A percentile compares a stretch with the other conserved stretches of the same genome.
phyloP scores from a whole-genome alignment of 2,888 invertebrate species.

The Ernsta delagoae region DNA sequence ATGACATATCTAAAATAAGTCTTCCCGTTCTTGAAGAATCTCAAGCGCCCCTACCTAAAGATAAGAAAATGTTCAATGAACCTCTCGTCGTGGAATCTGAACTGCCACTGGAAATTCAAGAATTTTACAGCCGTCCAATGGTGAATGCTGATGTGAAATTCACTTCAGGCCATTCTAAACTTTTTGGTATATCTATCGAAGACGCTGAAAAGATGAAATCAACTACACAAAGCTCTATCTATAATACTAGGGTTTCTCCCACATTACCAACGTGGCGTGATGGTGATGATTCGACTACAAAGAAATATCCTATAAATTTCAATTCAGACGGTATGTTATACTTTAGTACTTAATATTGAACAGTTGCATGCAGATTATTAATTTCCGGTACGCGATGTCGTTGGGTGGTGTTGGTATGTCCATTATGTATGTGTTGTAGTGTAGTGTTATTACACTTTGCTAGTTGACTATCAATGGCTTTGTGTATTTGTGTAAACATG shows the following conservation, averaged over 20 bases:
- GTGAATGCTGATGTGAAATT: constrained; percentile 63
- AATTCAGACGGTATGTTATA: constrained; percentile 72
- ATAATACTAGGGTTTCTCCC: constrained; percentile 86
- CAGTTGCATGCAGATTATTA: constrained; percentile 39
- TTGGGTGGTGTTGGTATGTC: constrained; percentile 17
- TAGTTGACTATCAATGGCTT: no score
- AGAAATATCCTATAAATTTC: constrained; percentile 70
- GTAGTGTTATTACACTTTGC: no score
- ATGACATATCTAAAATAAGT: constrained; percentile 48
- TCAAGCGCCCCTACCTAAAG: constrained; percentile 32
- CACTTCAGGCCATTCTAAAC: constrained; percentile 86
- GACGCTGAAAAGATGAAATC: constrained; percentile 82
- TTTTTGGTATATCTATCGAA: constrained; percentile 86
- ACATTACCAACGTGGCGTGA: constrained; percentile 84
- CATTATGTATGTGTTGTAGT: neutral
- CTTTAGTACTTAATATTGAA: neutral
- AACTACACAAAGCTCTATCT: constrained; percentile 78
- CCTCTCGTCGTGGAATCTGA: constrained; percentile 43
- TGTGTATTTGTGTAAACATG: no score
- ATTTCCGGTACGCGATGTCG: constrained; percentile 1
- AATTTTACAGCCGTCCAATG: constrained; percentile 52
- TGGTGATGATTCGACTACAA: constrained; percentile 70
- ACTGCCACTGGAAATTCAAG: constrained; percentile 55
- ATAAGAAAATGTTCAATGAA: constrained; percentile 17
- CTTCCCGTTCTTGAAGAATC: constrained; percentile 49